phyloP scores from a whole-genome alignment of 1,140 invertebrate species.

The Sipha flava region DNA sequence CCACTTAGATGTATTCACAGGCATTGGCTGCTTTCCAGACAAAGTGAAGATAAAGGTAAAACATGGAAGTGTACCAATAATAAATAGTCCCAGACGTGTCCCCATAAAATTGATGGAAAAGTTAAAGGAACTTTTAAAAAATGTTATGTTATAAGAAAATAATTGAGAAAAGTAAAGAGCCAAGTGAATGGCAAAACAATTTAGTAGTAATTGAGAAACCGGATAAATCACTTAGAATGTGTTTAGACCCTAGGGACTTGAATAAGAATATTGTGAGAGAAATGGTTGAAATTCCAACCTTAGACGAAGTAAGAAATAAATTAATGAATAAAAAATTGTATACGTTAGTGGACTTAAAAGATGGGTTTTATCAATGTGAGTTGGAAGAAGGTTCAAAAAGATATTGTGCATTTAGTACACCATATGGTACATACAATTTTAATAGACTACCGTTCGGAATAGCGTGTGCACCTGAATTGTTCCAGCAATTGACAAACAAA shows the following conservation, averaged over 20 bases:
- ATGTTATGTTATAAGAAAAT: too few species aligned
- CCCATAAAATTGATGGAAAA: too few species aligned
- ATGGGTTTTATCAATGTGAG: not conserved
- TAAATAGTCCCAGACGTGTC: too few species aligned
- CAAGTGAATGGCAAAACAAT: slow-evolving; percentile 44
- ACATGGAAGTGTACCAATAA: too few species aligned
- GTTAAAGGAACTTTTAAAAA: too few species aligned
- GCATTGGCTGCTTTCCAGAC: too few species aligned
- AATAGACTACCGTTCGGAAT: not conserved
- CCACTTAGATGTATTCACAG: too few species aligned
- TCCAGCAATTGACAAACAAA: slow-evolving; percentile 32
- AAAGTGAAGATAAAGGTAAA: too few species aligned
- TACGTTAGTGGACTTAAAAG: not conserved
- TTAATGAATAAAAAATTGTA: not conserved
- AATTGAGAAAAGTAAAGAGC: too few species aligned
- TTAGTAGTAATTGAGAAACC: slow-evolving; percentile 42
- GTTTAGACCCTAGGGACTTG: slow-evolving; percentile 41
- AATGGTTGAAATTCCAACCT: not conserved
- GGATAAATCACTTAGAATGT: slow-evolving; percentile 40
- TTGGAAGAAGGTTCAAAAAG: not conserved
- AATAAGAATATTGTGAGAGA: slow-evolving; percentile 24
- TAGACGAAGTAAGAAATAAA: slow-evolving; percentile 33
- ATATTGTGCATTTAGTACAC: slow-evolving; percentile 16
- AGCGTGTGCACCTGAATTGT: slow-evolving; percentile 22
- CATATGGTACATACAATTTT: not conserved